A percentile compares a stretch with the other conserved stretches of the same genome.
These are phyloP conservation scores for Selene dorsalis DNA, from an alignment of 2,797 vertebrate species.

Conservation along the genomic window DNA sequence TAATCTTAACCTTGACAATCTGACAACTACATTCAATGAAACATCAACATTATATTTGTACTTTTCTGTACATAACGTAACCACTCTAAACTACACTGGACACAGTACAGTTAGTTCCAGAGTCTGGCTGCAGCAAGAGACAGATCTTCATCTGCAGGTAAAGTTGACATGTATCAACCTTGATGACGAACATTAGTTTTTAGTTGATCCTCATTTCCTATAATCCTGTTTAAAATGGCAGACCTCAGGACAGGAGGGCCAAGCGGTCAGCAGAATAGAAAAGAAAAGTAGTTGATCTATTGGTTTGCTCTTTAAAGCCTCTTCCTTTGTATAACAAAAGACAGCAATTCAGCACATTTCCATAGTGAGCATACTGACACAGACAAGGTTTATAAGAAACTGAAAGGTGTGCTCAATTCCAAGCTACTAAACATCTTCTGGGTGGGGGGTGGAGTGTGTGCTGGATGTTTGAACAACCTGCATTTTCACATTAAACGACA, in stretches of 20 bases:
- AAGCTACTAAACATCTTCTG: slow-evolving; percentile 17
- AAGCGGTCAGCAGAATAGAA: neutral
- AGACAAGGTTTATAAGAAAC: slow-evolving; percentile 11
- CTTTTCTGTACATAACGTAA: no score
- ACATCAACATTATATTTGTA: no score
- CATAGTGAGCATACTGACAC: slow-evolving; percentile 38
- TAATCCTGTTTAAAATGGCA: slow-evolving; percentile 56
- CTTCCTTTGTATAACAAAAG: slow-evolving; percentile 60
- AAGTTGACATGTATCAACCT: slow-evolving; percentile 28
- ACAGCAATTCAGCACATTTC: slow-evolving; percentile 39
- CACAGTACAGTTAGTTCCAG: neutral
- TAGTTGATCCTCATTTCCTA: slow-evolving; percentile 35
- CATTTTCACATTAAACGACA: slow-evolving; percentile 48
- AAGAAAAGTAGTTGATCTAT: slow-evolving; percentile 24
- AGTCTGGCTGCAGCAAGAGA: slow-evolving; percentile 1
- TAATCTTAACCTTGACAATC: no score
- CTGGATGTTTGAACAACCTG: slow-evolving; percentile 12
- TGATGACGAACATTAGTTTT: slow-evolving; percentile 47
- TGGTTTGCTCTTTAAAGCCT: neutral
- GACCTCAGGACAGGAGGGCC: slow-evolving; percentile 13
- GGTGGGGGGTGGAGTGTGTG: slow-evolving; percentile 19
- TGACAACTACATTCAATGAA: no score
- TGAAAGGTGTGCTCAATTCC: slow-evolving; percentile 14
- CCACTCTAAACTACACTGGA: no score
- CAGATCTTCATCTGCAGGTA: neutral